Conservation (phyloP, 2,888 invertebrate species). For the Ethmia dodecea region DNA sequence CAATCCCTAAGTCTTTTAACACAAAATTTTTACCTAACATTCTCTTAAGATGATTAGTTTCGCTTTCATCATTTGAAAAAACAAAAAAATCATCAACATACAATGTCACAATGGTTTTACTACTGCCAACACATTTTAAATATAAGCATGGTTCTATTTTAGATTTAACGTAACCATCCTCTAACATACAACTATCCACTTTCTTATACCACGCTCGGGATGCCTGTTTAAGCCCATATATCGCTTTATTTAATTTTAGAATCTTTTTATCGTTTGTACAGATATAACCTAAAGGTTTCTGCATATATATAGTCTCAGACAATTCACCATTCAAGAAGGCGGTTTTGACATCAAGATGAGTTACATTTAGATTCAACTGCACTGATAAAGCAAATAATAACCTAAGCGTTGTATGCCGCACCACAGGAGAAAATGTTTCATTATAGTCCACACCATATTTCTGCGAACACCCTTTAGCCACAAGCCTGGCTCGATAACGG, state of each 20-base stretch:
- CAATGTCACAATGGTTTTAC: constrained; percentile 6
- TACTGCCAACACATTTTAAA: neutral
- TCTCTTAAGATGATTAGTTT: constrained; percentile 7
- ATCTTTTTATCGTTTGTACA: constrained; percentile 7
- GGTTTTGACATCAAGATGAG: constrained; percentile 13
- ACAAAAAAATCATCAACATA: constrained; percentile 15
- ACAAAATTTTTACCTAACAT: constrained; percentile 5
- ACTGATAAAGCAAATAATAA: constrained; percentile 15
- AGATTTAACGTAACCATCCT: constrained; percentile 4
- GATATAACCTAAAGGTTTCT: constrained; percentile 1
- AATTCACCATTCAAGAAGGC: constrained; percentile 4
- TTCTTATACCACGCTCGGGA: constrained; percentile 13
- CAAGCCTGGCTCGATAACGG: neutral
- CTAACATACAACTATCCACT: constrained; percentile 7
- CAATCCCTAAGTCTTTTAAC: constrained; percentile 17
- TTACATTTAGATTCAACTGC: constrained; percentile 10
- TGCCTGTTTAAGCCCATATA: constrained; percentile 15
- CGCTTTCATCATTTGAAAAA: constrained; percentile 10
- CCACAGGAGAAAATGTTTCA: constrained; percentile 17
- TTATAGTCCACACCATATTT: constrained; percentile 13
- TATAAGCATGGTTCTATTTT: constrained; percentile 11
- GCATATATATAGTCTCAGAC: constrained; percentile 1
- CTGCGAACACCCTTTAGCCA: constrained; percentile 13
- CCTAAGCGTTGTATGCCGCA: constrained; percentile 15
- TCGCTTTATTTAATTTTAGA: constrained; percentile 12